Evolutionary conservation across 2,888 invertebrate genomes (phyloP), one percentile per base, ranked within the genome.

Genomic region (Tinea trinotella): DNA sequence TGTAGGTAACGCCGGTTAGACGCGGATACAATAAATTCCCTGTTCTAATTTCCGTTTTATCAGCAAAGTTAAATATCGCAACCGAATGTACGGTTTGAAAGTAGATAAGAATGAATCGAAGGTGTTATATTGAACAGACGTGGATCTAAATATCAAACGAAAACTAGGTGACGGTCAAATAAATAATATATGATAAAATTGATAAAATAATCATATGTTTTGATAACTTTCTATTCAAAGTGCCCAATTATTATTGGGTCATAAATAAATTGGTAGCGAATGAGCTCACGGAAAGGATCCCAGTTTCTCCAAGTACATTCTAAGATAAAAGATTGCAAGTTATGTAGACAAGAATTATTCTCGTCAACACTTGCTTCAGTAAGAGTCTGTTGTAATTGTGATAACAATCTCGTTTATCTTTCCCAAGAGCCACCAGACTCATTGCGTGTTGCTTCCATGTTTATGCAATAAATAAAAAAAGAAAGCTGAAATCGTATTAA

Each of bases 41-140:
- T 76, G 79, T 62, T 74, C 79, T 67, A 79, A 77, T 77, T 82
- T 71, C 60, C 40, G 62, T 65, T 68, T 78, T 80, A 80, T 81
- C 78, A 74, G 66, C 56, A 57, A 71, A 72, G 71, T 70, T 67
- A 77, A 78, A 77, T 73, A 76, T 71, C 64, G 62, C 70, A 67
- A 65, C 61, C 57, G 61, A 62, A 66, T 64, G 63, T 50, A 13
- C 24, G 24, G 18, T 50, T 50, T 3, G 15, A 50, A 50, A 50
- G 15, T n/a, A 50, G 50, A 50, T 50, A 50, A 50, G 50, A 24
- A 24, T 50, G 50, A 50, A 50, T 50, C 50, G 50, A 24, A 50
- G 50, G 50, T 24, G 50, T 50, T 50, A 24, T 22, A 50, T 22
- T 12, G 50, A 22, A 24, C 24, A 50, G 22, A 24, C 50, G n/a